Base-by-base conservation (phyloP, 2,113 vertebrate genomes). In the Spea multiplicata region DNA sequence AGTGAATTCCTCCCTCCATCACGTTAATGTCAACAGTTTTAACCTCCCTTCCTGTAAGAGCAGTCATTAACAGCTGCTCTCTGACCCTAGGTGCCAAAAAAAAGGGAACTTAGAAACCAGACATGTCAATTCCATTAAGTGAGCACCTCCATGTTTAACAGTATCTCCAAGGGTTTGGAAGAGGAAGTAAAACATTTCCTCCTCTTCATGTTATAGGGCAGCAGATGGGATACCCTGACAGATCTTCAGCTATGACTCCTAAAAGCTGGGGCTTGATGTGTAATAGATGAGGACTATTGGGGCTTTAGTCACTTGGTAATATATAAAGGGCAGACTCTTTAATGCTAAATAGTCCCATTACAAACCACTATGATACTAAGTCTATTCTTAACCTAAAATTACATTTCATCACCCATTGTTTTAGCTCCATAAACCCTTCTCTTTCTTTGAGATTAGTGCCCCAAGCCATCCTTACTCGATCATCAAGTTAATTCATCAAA, bases 1-100 rank as follows among this genome's bases (percentile, higher is more conserved):
- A 71, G 67, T 49, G 67, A 78, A 71, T 71, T 78, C 64, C 67
- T 71, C 62, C 64, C 16, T 8, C 73, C 74, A 30, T 53, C 86
- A 71, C 82, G 66, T 76, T 5, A 5, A 7, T 77, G 83, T 87
- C 88, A 87, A 81, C 80, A 83, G 45, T 84, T 44, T 78, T 86
- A 82, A 83, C 83, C 84, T 80, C 84, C 84, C 82, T 88, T 88
- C 86, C 86, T 83, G 68, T 59, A 78, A 55, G 76, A 84, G 82
- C 83, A 30, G 46, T 83, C 73, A 59, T 84, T 84, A 84, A 81
- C 83, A 65, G 50, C 44, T 85, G 84, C 83, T 87, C 85, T 84
- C 86, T 89, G 84, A 79, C 85, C 85, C 76, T 53, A 53, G 73
- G 83, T 80, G 75, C 83, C 81, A 78, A 86, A 14, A 84, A 81